Base-by-base conservation (phyloP, 1,140 invertebrate genomes). In the Cryptotermes secundus region DNA sequence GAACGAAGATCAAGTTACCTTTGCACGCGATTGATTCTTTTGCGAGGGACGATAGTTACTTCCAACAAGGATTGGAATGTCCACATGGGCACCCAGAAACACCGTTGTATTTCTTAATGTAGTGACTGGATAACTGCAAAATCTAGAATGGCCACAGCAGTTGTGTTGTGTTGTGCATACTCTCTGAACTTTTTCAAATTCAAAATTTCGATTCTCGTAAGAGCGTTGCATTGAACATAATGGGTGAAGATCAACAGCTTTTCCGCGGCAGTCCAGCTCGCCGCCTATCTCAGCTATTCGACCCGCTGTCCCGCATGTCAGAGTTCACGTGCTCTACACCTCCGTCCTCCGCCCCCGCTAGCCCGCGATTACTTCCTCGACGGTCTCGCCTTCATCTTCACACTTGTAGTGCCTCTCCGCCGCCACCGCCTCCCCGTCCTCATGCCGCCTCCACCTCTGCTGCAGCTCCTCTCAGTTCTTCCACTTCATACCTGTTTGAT, bases 221-320 rank as follows among this genome's bases (percentile, higher is more conserved):
- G 31, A 0, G n/a, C 14, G 6, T 72, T 10, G 26, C 59, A 31
- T 16, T 72, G 9, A 31, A 72, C 59, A 72, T 26, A 34, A 81
- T 81, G 80, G 80, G 80, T 19, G 80, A 81, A 34, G 80, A 81
- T n/a, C 59, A 72, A 31, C 59, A 72, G n/a, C 59, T 31, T 26
- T 72, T 31, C 80, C 35, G 82, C 34, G 72, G 83, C 65, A 79
- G 91, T 87, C 90, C 91, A 87, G 92, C 92, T 87, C 91, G 93
- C 86, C 92, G 95, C 86, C 90, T 96, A 87, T 96, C 95, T 88
- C 94, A 95, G 90, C 95, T 95, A 86, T 95, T 95, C 88, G 95
- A 96, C 90, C 94, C 94, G 86, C 92, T 95, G 86, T 92, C 94
- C 83, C 91, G 94, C 87, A 90, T 95, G 80, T 92, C 93, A 87